Percentiles rank a stretch among this genome's conserved stretches.
These are phyloP conservation scores for Nothocercus nigrocapillus DNA, from an alignment of 2,113 vertebrate genomes.

Conservation along the genomic window DNA sequence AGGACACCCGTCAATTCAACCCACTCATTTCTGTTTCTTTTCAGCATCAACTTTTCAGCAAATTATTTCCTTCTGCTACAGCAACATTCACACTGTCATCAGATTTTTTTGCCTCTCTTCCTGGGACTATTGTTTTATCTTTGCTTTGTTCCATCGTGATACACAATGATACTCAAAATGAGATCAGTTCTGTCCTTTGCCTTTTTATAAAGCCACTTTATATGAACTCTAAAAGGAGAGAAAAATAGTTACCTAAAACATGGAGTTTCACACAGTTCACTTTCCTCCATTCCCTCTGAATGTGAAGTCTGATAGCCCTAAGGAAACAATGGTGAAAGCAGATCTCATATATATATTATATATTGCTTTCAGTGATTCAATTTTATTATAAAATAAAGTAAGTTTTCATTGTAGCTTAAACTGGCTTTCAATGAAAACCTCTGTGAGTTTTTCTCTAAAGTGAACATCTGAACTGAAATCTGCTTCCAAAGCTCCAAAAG, in stretches of 20 bases:
- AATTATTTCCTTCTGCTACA: neutral
- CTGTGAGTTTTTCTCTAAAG: neutral
- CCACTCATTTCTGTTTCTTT: slow-evolving; percentile 39
- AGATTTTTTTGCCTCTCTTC: neutral
- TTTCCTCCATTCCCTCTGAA: neutral
- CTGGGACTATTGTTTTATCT: neutral
- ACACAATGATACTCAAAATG: neutral
- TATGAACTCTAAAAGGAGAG: neutral
- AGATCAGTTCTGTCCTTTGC: slow-evolving; percentile 1
- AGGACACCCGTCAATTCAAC: neutral
- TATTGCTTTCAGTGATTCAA: neutral
- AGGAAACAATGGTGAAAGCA: neutral
- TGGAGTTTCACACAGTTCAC: neutral
- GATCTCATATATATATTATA: neutral
- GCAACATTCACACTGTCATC: neutral
- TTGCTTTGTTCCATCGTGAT: slow-evolving; percentile 5
- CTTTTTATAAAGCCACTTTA: neutral
- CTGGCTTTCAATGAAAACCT: neutral
- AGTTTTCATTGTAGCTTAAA: neutral
- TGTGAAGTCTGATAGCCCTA: slow-evolving; percentile 4
- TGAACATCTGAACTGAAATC: neutral
- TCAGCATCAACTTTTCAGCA: slow-evolving; percentile 12
- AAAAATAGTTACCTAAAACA: neutral
- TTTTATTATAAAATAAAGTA: slow-evolving; percentile 1
- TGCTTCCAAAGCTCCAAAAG: neutral